Conservation (phyloP, 2,888 invertebrate genomes). For the Callyntrura sp. region DNA sequence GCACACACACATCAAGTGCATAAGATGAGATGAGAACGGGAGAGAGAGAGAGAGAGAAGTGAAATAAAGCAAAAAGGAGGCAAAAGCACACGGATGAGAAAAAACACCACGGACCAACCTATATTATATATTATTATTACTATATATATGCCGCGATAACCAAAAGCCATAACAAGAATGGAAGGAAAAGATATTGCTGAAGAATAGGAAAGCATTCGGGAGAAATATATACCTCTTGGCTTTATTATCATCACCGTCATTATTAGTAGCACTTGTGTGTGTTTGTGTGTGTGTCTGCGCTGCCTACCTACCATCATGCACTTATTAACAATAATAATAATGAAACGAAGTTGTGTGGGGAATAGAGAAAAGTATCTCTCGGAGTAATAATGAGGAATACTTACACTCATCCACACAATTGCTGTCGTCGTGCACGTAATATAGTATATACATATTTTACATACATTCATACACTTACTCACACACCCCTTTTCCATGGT, state of each 20-base stretch:
- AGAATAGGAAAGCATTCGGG: constrained; percentile 55
- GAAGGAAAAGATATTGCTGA: constrained; percentile 55
- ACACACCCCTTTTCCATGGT: constrained; percentile 82
- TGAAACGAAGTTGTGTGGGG: constrained; percentile 16
- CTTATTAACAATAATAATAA: background rate
- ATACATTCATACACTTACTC: too few species aligned
- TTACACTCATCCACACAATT: background rate
- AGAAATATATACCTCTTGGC: constrained; percentile 60
- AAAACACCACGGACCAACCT: constrained; percentile 74
- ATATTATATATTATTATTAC: constrained; percentile 63
- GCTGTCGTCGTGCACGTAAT: too few species aligned
- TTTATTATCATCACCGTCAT: constrained; percentile 64
- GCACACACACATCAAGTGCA: constrained; percentile 59
- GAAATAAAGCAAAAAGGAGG: constrained; percentile 68
- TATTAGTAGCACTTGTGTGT: constrained; percentile 20
- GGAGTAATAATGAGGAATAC: constrained; percentile 4
- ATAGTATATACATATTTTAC: constrained; percentile 46
- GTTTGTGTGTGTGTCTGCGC: constrained; percentile 9
- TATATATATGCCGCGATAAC: constrained; percentile 51
- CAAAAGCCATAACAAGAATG: constrained; percentile 56
- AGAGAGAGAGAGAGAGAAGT: constrained; percentile 58
- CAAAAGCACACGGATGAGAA: constrained; percentile 56
- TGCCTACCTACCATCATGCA: background rate
- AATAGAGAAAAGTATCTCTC: background rate
- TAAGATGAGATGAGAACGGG: constrained; percentile 56